These are phyloP conservation scores for Crossocerus cetratus DNA, from an alignment of 2,888 invertebrate genomes.

Conservation along the genomic window DNA sequence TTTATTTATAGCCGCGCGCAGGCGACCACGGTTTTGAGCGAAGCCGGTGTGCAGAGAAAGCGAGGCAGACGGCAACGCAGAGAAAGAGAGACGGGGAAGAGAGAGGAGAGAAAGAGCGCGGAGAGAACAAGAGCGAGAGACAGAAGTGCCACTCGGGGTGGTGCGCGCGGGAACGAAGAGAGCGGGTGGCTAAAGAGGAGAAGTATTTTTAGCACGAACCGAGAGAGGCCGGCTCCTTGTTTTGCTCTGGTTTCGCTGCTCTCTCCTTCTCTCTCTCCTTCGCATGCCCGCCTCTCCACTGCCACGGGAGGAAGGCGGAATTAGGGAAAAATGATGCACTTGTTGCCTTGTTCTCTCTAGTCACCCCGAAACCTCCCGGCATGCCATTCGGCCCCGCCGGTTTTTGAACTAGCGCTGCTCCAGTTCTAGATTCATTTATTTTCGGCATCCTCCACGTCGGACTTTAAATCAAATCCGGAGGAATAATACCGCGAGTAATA, in stretches of 20 bases:
- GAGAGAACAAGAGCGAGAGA: conserved; percentile 13
- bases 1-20: conserved; percentile 56
- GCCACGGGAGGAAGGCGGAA: conserved; percentile 46
- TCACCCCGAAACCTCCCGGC: background rate
- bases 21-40: conserved; percentile 44
- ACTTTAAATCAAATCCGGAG: too few relatives aligned
- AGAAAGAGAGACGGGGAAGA: conserved; percentile 21
- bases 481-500: too few relatives aligned
- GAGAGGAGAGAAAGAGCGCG: conserved; percentile 18
- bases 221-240: conserved; percentile 41
- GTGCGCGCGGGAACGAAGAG: conserved; percentile 29
- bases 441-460: too few relatives aligned
- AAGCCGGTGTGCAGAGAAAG: conserved; percentile 24
- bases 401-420: too few relatives aligned
- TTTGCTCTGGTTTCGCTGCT: conserved; percentile 55
- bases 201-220: conserved; percentile 58
- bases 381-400: too few relatives aligned
- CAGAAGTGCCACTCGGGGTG: conserved; percentile 29
- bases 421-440: too few relatives aligned
- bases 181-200: conserved; percentile 49
- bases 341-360: conserved; percentile 3
- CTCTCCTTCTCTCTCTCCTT: conserved; percentile 29
- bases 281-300: conserved; percentile 48
- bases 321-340: conserved; percentile 36
- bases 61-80: conserved; percentile 14